Evolutionary conservation across 2,888 invertebrate genomes (phyloP).

Genomic region (Caenorhabditis drosophilae): DNA sequence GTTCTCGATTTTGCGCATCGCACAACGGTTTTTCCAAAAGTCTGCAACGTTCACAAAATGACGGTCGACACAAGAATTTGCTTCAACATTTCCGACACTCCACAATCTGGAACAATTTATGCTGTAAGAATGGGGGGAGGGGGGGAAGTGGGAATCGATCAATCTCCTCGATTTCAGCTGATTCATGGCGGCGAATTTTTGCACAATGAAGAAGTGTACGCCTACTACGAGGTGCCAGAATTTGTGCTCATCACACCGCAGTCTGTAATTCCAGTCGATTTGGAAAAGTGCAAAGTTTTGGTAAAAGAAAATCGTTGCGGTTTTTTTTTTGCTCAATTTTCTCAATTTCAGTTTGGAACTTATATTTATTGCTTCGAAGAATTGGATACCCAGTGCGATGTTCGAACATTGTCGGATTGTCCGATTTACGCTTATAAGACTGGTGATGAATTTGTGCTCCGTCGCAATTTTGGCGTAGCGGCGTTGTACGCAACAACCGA

Average conservation of each 20-base stretch:
- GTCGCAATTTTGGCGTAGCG: conserved; percentile 38
- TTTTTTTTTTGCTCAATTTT: neutral
- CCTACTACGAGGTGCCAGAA: conserved; percentile 46
- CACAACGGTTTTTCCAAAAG: conserved; percentile 44
- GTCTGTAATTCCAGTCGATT: conserved; percentile 37
- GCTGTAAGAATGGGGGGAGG: conserved; percentile 23
- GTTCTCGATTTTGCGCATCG: conserved; percentile 36
- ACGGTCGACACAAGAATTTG: conserved; percentile 37
- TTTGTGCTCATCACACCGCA: conserved; percentile 41
- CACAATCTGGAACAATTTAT: conserved; percentile 40
- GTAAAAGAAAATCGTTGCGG: conserved; percentile 13
- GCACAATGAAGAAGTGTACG: conserved; percentile 45
- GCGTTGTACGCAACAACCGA: conserved; percentile 40
- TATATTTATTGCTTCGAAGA: conserved; percentile 51
- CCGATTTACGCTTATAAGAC: conserved; percentile 35
- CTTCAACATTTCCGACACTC: conserved; percentile 42
- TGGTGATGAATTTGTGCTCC: conserved; percentile 35
- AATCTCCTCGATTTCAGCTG: too few relatives aligned
- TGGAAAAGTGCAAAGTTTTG: conserved; percentile 50
- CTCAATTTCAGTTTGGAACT: conserved; percentile 38
- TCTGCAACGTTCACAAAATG: conserved; percentile 39
- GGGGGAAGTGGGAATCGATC: neutral
- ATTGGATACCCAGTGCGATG: conserved; percentile 35
- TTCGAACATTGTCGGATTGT: conserved; percentile 38
- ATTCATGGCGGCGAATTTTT: conserved; percentile 47